Base-by-base conservation (phyloP, 2,888 invertebrate genomes). In the Celastrina argiolus region DNA sequence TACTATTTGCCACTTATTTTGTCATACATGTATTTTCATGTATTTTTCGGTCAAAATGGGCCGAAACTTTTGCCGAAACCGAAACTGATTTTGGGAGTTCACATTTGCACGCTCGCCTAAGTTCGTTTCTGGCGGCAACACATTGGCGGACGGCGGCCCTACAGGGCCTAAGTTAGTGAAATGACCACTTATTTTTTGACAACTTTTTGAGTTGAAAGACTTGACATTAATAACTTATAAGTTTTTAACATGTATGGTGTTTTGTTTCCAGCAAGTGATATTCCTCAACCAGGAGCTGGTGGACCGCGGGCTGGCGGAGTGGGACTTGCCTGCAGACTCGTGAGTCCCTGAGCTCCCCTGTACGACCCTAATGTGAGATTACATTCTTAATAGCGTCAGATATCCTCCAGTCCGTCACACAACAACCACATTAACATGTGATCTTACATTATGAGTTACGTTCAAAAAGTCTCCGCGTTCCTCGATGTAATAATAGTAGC, bases 281-380 rank as follows among this genome's bases (percentile, higher is more conserved):
- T 95, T 96, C 86, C 93, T 98, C 75, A 97, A 98, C 85, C 93
- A 96, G 79, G 97, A 97, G 90, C 92, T 98, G 78, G 96, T 97
- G 75, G 95, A 95, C 75, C 94, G 95, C 83, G 96, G 97, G 66
- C 93, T 94, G 78, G 97, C 97, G 65, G 94, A 95, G 80, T 96
- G 96, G 94, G 91, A 90, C 71, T 83, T 94, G 70, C 89, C 91
- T 66, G 74, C 81, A 5, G 91, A 91, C 76, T 87, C 89, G 82
- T 90, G 89, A 90, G 79, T 76, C 65, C 66, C 63, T 56, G 56
- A 22, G 39, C 28, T 42, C 16, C 73, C 76, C 75, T 74, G 73
- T 75, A 78, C 77, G 78, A 83, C 81, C 83, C 81, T 81, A 79
- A 76, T 82, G 83, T 78, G 81, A 80, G 80, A 81, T 82, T 85